phyloP scores from a whole-genome alignment of 92 coral and sea anemone species.

The Zoanthus gigantus region DNA sequence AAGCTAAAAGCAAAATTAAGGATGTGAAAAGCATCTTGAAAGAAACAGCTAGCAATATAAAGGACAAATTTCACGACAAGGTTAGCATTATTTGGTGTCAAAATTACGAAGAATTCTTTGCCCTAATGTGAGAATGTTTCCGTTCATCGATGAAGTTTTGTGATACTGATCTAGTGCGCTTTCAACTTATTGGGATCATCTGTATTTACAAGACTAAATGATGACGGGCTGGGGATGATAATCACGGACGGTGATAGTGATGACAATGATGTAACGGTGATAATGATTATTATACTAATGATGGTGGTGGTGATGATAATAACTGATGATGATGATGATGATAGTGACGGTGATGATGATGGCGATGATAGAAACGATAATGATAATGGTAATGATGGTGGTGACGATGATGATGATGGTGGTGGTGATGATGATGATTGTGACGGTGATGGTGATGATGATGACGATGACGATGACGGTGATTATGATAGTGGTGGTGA shows the following conservation, averaged over 20 bases:
- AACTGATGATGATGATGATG: neutral
- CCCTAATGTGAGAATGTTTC: neutral
- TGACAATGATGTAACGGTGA: neutral
- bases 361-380: neutral
- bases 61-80: slow-evolving; percentile 60
- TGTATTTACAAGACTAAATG: too few species aligned
- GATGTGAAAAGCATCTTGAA: slow-evolving; percentile 70
- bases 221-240: neutral
- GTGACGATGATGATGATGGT: neutral
- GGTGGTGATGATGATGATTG: neutral
- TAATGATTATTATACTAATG: neutral
- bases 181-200: too few species aligned
- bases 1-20: slow-evolving; percentile 70
- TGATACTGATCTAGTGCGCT: too few species aligned
- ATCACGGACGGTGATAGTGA: neutral
- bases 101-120: neutral
- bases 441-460: neutral
- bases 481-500: neutral
- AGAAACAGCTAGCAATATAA: slow-evolving; percentile 63
- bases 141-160: too few species aligned
- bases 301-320: neutral
- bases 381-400: neutral
- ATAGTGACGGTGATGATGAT: neutral
- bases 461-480: neutral
- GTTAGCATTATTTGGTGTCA: slow-evolving; percentile 23